Evolutionary conservation across 1,140 invertebrate species (phyloP), one percentile per base, ranked within the genome.

Genomic region (Cydia splendana): DNA sequence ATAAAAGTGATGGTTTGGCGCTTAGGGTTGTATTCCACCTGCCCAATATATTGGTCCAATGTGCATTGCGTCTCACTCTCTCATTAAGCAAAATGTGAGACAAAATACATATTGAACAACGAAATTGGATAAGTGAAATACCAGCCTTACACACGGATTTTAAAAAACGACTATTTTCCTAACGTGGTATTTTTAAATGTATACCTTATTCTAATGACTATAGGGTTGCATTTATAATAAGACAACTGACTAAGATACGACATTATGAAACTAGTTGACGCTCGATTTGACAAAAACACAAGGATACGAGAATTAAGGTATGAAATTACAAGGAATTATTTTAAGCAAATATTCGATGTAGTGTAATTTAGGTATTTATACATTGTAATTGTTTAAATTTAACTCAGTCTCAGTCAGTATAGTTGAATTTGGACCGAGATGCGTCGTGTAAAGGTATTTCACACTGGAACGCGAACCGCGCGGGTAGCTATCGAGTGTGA

Each of bases 261-360:
- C 9, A 24, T 62, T 62, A 24, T 10, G 57, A 62, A 62, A 62
- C 10, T 62, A 62, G 57, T 24, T n/a, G 15, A 18, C 6, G 45
- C 67, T 24, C 6, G 38, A 71, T 38, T 71, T 38, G 67, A 71
- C 67, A n/a, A 34, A 24, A 53, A 53, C 12, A 53, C 15, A 53
- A 48, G 15, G 30, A 71, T 38, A 71, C 2, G 6, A 53, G n/a
- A 15, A 34, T 34, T 71, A 71, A 71, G 67, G 67, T 71, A 71
- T 71, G 30, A 38, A 71, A 71, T 71, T 71, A 71, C 67, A 71
- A 71, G 67, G 67, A 71, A 71, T 71, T 71, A 71, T 38, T 71
- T 71, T 71, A 71, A 71, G 67, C 67, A 42, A 71, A 71, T 71
- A 71, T 38, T 71, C 67, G n/a, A 42, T 71, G 67, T 71, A 71